These are phyloP conservation scores for Trissolcus basalis DNA, from an alignment of 1,140 invertebrate genomes.

Conservation along the genomic window DNA sequence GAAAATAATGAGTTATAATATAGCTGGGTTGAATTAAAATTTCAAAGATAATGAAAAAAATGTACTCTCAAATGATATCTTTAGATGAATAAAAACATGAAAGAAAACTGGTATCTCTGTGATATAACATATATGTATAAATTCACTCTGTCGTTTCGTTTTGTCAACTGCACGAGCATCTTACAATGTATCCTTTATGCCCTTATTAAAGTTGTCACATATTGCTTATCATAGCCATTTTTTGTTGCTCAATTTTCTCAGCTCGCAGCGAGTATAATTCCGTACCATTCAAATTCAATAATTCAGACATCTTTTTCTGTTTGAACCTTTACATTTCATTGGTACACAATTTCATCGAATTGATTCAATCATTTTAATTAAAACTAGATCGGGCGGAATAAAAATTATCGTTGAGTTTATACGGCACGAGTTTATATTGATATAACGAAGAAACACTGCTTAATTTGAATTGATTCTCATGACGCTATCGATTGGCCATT, in stretches of 20 bases:
- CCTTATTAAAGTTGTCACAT: conserved; percentile 1
- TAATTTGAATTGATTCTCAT: no score
- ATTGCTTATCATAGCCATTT: neutral
- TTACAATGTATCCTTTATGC: conserved; percentile 3
- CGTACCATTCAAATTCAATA: neutral
- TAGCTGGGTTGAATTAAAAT: no score
- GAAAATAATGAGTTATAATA: no score
- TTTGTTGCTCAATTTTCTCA: conserved; percentile 2
- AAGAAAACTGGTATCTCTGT: neutral
- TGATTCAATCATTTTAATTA: no score
- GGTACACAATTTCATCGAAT: no score
- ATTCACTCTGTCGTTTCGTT: neutral
- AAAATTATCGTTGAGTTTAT: no score
- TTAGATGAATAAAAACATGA: conserved; percentile 2
- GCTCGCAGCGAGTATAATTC: neutral
- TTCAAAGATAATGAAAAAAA: no score
- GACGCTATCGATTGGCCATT: no score
- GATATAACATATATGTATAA: neutral
- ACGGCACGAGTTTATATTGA: no score
- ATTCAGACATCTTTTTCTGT: neutral
- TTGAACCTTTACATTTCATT: neutral
- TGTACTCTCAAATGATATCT: neutral
- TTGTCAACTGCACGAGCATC: neutral
- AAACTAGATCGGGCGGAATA: no score
- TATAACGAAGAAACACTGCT: no score